These are phyloP conservation scores for Latrodectus hesperus DNA, from an alignment of 2,888 invertebrate species.

Conservation along the genomic window DNA sequence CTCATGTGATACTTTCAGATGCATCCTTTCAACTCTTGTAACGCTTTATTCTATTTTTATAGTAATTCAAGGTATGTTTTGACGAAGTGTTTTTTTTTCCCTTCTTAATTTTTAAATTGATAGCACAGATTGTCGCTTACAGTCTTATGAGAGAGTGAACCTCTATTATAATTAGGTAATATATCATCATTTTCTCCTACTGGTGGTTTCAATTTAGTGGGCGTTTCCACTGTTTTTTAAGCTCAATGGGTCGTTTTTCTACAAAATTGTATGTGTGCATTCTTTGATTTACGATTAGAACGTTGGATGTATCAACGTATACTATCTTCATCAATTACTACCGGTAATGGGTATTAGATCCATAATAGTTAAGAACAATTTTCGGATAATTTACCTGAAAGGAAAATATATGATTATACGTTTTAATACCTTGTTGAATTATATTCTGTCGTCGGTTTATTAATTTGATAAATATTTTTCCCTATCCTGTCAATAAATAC, in stretches of 20 bases:
- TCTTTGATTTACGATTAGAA: background rate
- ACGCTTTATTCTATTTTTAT: background rate
- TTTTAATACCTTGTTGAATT: no score
- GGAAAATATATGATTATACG: no score
- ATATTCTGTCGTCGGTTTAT: no score
- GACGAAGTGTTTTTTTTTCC: background rate
- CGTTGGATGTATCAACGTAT: no score
- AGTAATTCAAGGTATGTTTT: background rate
- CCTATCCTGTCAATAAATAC: no score
- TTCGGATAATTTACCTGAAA: no score
- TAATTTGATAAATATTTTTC: no score
- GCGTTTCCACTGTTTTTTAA: slow-evolving; percentile 22
- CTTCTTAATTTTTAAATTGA: background rate
- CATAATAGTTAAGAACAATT: no score
- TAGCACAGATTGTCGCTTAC: background rate
- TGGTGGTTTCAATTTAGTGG: slow-evolving; percentile 50
- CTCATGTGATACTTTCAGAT: background rate
- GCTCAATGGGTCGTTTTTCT: background rate
- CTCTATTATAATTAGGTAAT: slow-evolving; percentile 53
- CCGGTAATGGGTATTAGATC: no score
- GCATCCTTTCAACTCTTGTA: no score
- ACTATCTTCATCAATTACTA: no score
- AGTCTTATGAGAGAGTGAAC: background rate
- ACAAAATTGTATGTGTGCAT: background rate
- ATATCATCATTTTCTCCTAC: slow-evolving; percentile 53